Evolutionary conservation across 2,888 invertebrate species (phyloP).

Genomic region (Cephus nigrinus): DNA sequence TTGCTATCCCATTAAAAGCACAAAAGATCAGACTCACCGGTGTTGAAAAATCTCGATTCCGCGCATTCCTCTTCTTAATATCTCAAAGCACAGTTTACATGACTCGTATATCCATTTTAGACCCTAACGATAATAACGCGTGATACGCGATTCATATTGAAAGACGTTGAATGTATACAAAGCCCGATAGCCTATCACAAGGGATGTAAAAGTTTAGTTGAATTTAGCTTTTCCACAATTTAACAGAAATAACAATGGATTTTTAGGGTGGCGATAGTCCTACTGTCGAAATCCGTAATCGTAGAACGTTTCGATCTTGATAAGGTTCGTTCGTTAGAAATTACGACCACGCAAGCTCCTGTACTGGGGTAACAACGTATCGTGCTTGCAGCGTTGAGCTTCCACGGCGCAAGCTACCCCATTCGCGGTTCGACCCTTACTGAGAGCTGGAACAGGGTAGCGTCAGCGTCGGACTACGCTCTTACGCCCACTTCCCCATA

Average conservation of each 20-base stretch:
- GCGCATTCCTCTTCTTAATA: not conserved
- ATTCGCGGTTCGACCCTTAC: constrained; percentile 50
- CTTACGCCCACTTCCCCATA: not conserved
- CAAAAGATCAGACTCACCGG: not conserved
- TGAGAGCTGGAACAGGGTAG: constrained; percentile 33
- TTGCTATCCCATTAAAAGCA: not conserved
- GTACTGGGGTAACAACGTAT: not conserved
- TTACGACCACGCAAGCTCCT: not conserved
- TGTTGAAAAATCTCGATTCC: not conserved
- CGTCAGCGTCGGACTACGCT: not conserved
- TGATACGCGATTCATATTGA: not conserved
- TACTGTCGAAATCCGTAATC: not conserved
- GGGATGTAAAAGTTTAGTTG: not conserved
- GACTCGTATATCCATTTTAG: not conserved
- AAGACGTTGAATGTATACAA: not conserved
- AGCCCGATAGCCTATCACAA: not conserved
- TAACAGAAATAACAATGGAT: not conserved
- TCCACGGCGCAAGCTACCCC: constrained; percentile 39
- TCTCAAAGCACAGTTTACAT: not conserved
- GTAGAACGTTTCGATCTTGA: not conserved
- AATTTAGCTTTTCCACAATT: not conserved
- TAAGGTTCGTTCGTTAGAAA: not conserved
- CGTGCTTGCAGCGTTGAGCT: not conserved
- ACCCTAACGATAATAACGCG: not conserved
- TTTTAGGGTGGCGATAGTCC: not conserved